Base-by-base conservation (phyloP, 2,113 vertebrate genomes). In the Donacobius atricapilla region DNA sequence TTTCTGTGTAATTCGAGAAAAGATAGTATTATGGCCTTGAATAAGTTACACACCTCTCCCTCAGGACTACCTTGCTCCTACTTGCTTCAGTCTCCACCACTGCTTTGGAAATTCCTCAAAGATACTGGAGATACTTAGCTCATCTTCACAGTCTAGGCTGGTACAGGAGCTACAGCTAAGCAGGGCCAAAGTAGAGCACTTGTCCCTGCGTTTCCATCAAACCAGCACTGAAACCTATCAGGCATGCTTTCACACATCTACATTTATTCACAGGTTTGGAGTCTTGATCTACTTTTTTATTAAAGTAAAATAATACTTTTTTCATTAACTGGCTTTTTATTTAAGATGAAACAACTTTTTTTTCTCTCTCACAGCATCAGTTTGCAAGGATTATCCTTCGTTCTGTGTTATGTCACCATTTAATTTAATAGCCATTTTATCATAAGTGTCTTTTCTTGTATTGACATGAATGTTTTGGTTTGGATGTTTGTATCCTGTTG, bases 221-320 rank as follows among this genome's bases (percentile, higher is more conserved):
- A 88, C 5, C 20, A 77, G 7, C 37, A 21, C 30, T 28, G 69
- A 81, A 72, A 45, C 13, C 5, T 44, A n/a, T 4, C 23, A 58
- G 60, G 10, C 19, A 53, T 37, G 16, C 9, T 39, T 39, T 83
- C 42, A 45, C 14, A 19, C 30, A 66, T 56, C 17, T 40, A 27
- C 21, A 37, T 51, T 50, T 16, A 14, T 54, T 71, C 44, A 50
- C 4, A 42, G 23, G 13, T 35, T 72, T 92, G 22, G 24, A 66
- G 27, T 7, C 9, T 37, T 56, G 33, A n/a, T 22, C 31, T 25
- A 45, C 53, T 22, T 75, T 86, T 81, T 40, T 10, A 44, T 76
- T 87, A 45, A 81, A 95, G 69, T 73, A 92, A 86, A 94, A 85
- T 53, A 6, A 50, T 94, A 64, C 61, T 90, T 96, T 56, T 87